A percentile compares a stretch with the other conserved stretches of the same genome.
These are phyloP conservation scores for Oreonectes daqikongensis DNA, from an alignment of 2,797 vertebrate species.

Conservation along the genomic window DNA sequence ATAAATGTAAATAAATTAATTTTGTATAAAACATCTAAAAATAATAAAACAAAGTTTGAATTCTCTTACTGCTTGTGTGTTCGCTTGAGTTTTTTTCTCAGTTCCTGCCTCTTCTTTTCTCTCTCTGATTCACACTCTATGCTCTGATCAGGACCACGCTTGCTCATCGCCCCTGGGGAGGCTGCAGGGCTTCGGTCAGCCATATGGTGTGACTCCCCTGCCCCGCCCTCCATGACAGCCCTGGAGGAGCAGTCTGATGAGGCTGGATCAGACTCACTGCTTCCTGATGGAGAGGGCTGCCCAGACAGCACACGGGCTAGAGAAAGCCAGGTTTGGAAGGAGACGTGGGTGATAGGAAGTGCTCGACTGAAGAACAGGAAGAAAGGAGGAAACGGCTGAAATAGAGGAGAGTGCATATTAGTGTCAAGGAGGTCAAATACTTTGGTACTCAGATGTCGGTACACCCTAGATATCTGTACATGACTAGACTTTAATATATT, in stretches of 20 bases:
- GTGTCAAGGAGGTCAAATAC: not conserved
- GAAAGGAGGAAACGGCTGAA: not conserved
- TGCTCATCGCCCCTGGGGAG: conserved; percentile 78
- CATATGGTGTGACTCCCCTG: conserved; percentile 88
- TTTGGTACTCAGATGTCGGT: too few relatives aligned
- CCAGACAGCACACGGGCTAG: conserved; percentile 72
- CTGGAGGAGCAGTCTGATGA: conserved; percentile 86
- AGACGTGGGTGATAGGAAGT: conserved; percentile 19
- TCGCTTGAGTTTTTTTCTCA: conserved; percentile 26
- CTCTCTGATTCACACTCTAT: conserved; percentile 73
- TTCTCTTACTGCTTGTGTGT: not conserved
- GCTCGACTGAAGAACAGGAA: conserved; percentile 1
- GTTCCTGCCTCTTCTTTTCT: not conserved
- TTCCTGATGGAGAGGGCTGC: conserved; percentile 68
- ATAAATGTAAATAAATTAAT: too few relatives aligned
- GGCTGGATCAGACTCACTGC: conserved; percentile 85
- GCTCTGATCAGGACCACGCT: conserved; percentile 79
- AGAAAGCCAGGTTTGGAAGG: conserved; percentile 32
- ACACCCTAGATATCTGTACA: too few relatives aligned
- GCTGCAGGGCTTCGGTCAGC: conserved; percentile 87
- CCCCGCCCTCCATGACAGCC: conserved; percentile 53
- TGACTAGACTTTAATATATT: too few relatives aligned
- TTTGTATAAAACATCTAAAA: not conserved
- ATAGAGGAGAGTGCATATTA: not conserved
- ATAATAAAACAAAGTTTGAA: not conserved